Evolutionary conservation across 2,888 invertebrate genomes (phyloP).

Genomic region (Catocala sponsa): DNA sequence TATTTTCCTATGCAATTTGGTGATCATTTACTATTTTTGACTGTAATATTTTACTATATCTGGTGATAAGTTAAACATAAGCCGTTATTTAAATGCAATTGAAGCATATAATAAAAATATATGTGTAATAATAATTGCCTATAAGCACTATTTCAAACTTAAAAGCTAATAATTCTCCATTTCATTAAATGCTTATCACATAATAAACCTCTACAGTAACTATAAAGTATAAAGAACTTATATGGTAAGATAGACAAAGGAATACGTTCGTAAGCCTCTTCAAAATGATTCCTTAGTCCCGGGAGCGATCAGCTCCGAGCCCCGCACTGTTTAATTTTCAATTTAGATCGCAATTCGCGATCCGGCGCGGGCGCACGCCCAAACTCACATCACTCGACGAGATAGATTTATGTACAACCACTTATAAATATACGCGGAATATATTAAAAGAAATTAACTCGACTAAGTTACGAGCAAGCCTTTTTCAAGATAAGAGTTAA

Average conservation of each 20-base stretch:
- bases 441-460: conserved; percentile 85
- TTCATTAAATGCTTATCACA: conserved; percentile 22
- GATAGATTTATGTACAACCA: conserved; percentile 83
- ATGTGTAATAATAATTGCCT: too few relatives aligned
- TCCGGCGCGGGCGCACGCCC: conserved; percentile 77
- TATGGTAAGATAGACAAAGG: conserved; percentile 34
- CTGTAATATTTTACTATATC: too few relatives aligned
- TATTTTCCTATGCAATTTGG: too few relatives aligned
- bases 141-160: background rate
- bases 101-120: too few relatives aligned
- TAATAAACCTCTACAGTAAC: conserved; percentile 30
- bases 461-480: conserved; percentile 75
- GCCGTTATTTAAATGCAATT: too few relatives aligned
- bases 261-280: conserved; percentile 29
- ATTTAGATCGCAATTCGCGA: conserved; percentile 89
- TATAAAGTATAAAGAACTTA: conserved; percentile 30
- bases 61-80: too few relatives aligned
- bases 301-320: conserved; percentile 32
- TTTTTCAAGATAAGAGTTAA: conserved; percentile 78
- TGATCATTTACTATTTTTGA: too few relatives aligned
- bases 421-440: conserved; percentile 67
- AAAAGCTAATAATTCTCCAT: background rate
- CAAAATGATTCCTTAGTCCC: conserved; percentile 34
- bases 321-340: conserved; percentile 87
- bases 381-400: conserved; percentile 81